These are phyloP conservation scores for Progne subis DNA, from an alignment of 2,113 vertebrate species.

Conservation along the genomic window DNA sequence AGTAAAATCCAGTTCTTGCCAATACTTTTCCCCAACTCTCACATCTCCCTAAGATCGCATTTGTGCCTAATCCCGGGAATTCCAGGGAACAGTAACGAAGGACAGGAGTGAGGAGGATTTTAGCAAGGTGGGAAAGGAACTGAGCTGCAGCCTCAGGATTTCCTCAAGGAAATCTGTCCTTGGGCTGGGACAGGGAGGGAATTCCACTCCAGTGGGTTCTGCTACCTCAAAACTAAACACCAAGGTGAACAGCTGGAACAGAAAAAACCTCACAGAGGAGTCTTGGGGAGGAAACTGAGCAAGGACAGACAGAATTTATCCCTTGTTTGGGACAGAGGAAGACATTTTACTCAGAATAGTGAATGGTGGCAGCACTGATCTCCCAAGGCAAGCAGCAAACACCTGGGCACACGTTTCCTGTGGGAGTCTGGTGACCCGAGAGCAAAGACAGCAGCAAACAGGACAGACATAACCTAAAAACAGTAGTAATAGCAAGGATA, in stretches of 20 bases:
- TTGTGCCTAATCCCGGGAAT: not conserved
- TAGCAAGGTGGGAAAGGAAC: not conserved
- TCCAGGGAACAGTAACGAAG: not conserved
- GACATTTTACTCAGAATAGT: not conserved
- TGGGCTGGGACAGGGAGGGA: not conserved
- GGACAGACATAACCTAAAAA: not conserved
- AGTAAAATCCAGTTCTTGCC: not conserved
- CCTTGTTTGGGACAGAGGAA: fast-evolving
- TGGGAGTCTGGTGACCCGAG: fast-evolving
- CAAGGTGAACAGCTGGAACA: not conserved
- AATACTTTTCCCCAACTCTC: not conserved
- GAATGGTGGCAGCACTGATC: not conserved
- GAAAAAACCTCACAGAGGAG: not conserved
- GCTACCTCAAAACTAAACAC: not conserved
- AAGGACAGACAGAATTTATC: fast-evolving
- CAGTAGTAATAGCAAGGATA: not conserved
- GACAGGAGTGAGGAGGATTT: not conserved
- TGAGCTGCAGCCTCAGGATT: not conserved
- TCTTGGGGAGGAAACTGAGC: not conserved
- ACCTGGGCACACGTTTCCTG: fast-evolving
- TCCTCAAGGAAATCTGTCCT: not conserved
- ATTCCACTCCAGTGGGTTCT: not conserved
- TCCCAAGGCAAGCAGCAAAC: not conserved
- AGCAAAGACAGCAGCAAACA: not conserved
- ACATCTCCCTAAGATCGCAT: fast-evolving